phyloP scores from a whole-genome alignment of 2,797 vertebrate genomes.

The Myotis myotis region DNA sequence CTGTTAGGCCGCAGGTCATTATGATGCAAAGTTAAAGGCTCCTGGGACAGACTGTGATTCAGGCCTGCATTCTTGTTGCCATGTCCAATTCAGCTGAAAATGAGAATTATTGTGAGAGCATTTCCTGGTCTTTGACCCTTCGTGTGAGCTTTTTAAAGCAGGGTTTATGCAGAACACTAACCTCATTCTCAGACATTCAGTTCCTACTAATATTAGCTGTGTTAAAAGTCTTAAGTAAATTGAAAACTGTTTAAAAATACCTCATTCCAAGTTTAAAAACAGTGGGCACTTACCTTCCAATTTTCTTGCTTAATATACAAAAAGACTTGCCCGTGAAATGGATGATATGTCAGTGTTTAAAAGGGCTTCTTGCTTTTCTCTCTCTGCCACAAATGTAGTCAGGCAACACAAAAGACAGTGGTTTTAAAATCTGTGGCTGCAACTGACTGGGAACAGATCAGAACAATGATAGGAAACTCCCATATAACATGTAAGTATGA shows the following conservation, averaged over 20 bases:
- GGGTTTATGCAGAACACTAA: slow-evolving; percentile 80
- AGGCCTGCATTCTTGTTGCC: slow-evolving; percentile 82
- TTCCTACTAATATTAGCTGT: slow-evolving; percentile 78
- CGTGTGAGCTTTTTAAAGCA: slow-evolving; percentile 81
- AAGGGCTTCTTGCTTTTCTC: not conserved
- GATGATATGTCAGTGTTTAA: slow-evolving; percentile 39
- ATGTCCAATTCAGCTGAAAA: slow-evolving; percentile 84
- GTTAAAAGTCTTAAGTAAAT: slow-evolving; percentile 79
- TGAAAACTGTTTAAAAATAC: slow-evolving; percentile 78
- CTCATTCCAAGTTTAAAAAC: slow-evolving; percentile 78
- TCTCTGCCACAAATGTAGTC: not conserved
- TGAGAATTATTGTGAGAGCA: slow-evolving; percentile 83
- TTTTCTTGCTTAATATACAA: slow-evolving; percentile 60
- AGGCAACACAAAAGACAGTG: slow-evolving; percentile 7
- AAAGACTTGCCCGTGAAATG: slow-evolving; percentile 12
- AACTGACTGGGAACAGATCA: not conserved
- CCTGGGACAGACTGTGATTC: slow-evolving; percentile 83
- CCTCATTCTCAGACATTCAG: slow-evolving; percentile 79
- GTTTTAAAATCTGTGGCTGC: slow-evolving; percentile 24
- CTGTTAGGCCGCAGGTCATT: slow-evolving; percentile 79
- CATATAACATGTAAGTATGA: not conserved
- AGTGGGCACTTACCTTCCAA: slow-evolving; percentile 69
- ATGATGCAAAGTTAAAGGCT: slow-evolving; percentile 85
- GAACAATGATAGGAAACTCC: slow-evolving; percentile 11
- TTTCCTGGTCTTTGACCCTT: slow-evolving; percentile 86